phyloP scores from a whole-genome alignment of 2,113 vertebrate genomes.

The Xiphophorus maculatus region DNA sequence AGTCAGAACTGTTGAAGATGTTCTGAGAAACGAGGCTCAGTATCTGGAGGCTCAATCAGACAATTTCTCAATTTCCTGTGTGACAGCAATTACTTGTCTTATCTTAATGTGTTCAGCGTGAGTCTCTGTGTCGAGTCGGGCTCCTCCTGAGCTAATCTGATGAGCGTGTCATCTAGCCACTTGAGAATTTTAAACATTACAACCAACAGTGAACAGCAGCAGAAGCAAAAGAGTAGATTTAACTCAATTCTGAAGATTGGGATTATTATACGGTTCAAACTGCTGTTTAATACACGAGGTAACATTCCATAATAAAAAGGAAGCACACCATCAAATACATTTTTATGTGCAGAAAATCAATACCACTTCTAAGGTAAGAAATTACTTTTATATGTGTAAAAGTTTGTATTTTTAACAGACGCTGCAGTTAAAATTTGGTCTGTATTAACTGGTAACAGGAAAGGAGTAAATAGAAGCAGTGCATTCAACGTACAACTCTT shows the following conservation, averaged over 20 bases:
- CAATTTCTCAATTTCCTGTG: slow-evolving; percentile 30
- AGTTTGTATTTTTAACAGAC: too few species aligned
- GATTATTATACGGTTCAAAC: neutral
- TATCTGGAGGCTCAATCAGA: neutral
- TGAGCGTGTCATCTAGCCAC: neutral
- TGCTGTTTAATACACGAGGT: too few species aligned
- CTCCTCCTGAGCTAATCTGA: neutral
- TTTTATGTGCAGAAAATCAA: too few species aligned
- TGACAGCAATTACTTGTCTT: neutral
- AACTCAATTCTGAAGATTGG: neutral
- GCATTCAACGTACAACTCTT: too few species aligned
- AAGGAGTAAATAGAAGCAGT: too few species aligned
- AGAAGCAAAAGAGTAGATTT: neutral
- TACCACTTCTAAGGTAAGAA: too few species aligned
- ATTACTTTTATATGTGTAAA: too few species aligned
- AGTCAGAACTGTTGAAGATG: neutral
- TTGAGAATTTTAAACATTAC: neutral
- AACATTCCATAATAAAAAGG: too few species aligned
- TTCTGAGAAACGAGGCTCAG: neutral
- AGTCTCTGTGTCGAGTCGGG: neutral
- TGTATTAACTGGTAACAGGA: too few species aligned
- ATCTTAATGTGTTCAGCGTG: neutral
- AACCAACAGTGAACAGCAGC: neutral
- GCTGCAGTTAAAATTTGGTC: too few species aligned
- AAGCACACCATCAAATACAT: too few species aligned